Conservation (phyloP, 2,888 invertebrate species). For the Sphaerophoria taeniata region DNA sequence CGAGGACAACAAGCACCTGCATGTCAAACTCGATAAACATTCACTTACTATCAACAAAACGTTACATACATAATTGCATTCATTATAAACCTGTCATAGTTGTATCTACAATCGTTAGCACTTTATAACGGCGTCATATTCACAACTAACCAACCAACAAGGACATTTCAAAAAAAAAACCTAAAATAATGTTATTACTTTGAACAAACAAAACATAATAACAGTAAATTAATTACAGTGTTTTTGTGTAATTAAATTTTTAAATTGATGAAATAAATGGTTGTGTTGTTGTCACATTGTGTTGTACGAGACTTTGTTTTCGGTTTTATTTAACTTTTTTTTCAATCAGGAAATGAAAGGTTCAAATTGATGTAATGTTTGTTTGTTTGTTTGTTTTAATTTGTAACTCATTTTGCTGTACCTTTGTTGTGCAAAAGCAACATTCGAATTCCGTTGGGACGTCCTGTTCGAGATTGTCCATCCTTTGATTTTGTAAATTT, state of each 20-base stretch:
- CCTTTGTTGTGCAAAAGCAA: slow-evolving; percentile 98
- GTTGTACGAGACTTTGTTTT: slow-evolving; percentile 40
- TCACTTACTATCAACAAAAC: slow-evolving; percentile 49
- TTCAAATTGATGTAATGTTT: slow-evolving; percentile 2
- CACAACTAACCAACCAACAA: slow-evolving; percentile 26
- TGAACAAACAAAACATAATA: neutral
- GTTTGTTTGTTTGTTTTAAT: too few relatives aligned
- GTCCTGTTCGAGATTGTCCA: slow-evolving; percentile 91
- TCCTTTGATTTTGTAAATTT: slow-evolving; percentile 82
- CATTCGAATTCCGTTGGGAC: slow-evolving; percentile 98
- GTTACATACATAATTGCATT: slow-evolving; percentile 46
- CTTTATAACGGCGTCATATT: slow-evolving; percentile 32
- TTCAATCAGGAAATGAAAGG: neutral
- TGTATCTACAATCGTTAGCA: slow-evolving; percentile 54
- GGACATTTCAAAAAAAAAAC: slow-evolving; percentile 10
- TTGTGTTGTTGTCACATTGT: slow-evolving; percentile 36
- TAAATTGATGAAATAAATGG: slow-evolving; percentile 1
- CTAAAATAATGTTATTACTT: slow-evolving; percentile 15
- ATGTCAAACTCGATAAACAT: slow-evolving; percentile 53
- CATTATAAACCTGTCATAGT: slow-evolving; percentile 31
- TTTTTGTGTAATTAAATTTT: slow-evolving; percentile 4
- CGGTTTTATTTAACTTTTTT: slow-evolving; percentile 14
- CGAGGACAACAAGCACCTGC: slow-evolving; percentile 30
- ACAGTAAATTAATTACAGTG: slow-evolving; percentile 3
- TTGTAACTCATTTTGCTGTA: slow-evolving; percentile 79